phyloP scores from a whole-genome alignment of 2,113 vertebrate genomes.

The Myxocyprinus asiaticus region DNA sequence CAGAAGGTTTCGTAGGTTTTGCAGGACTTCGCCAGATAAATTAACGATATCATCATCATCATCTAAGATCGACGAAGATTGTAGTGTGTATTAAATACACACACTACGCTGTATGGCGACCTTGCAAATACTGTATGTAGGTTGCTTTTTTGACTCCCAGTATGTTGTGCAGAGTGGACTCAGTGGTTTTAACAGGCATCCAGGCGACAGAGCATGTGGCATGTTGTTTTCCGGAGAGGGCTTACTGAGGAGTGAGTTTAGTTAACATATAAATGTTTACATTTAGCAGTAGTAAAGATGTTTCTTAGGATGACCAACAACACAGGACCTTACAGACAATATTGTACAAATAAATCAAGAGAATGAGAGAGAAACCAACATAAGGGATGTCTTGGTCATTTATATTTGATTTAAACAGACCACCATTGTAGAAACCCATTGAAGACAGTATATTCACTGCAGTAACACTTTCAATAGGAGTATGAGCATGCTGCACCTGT shows the following conservation, averaged over 20 bases:
- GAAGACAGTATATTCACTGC: neutral
- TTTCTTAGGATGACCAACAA: neutral
- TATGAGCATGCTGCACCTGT: conserved; percentile 6
- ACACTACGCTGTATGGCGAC: conserved; percentile 2
- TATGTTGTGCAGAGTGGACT: neutral
- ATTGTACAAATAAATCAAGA: neutral
- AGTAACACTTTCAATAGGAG: neutral
- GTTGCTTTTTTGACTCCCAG: too few relatives aligned
- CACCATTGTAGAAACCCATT: neutral
- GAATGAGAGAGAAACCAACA: neutral
- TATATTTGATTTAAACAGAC: neutral
- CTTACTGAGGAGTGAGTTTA: neutral
- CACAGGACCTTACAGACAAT: neutral
- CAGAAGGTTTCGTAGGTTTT: conserved; percentile 44
- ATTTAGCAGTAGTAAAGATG: neutral
- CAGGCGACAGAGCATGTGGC: conserved; percentile 71
- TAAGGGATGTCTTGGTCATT: neutral
- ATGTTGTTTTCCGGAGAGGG: conserved; percentile 52
- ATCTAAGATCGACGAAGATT: too few relatives aligned
- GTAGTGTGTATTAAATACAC: too few relatives aligned
- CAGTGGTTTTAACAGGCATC: conserved; percentile 66
- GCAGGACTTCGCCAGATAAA: neutral
- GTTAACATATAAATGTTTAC: neutral
- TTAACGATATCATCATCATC: too few relatives aligned
- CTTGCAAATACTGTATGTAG: conserved; percentile 22